Percentiles rank a stretch among this genome's conserved stretches.
Evolutionary conservation across 2,797 vertebrate genomes (phyloP).

Genomic region (Menidia menidia): DNA sequence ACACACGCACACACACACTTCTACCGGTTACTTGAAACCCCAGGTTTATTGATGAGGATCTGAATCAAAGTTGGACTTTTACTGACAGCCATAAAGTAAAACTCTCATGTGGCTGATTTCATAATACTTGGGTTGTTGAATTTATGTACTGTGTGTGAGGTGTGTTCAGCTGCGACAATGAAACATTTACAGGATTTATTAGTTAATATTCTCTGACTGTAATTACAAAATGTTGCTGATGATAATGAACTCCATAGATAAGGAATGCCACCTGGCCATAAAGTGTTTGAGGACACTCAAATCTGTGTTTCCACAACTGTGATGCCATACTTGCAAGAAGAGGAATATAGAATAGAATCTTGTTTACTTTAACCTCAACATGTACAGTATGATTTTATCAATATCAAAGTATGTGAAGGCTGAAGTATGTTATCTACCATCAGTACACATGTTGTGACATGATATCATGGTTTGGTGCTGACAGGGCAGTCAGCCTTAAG

Average conservation of each 20-base stretch:
- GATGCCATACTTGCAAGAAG: too few species aligned
- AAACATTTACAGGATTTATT: conserved; percentile 17
- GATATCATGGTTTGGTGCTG: not conserved
- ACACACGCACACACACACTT: not conserved
- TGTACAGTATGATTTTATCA: not conserved
- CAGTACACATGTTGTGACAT: not conserved
- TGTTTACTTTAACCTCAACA: not conserved
- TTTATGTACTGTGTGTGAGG: not conserved
- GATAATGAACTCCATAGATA: not conserved
- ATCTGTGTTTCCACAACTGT: too few species aligned
- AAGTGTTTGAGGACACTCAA: too few species aligned
- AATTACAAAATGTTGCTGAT: not conserved
- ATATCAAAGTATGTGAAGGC: not conserved
- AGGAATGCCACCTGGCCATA: not conserved
- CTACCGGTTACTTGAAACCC: not conserved
- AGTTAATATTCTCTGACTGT: not conserved
- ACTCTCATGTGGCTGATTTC: conserved; percentile 42
- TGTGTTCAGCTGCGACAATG: not conserved
- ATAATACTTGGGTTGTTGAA: conserved; percentile 25
- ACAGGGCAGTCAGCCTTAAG: not conserved
- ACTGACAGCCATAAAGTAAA: conserved; percentile 45
- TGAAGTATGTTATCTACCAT: not conserved
- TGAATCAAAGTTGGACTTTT: conserved; percentile 38
- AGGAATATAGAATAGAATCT: too few species aligned
- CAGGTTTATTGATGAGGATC: not conserved